Evolutionary conservation across 2,113 vertebrate genomes (phyloP), one percentile per base, ranked within the genome.

Genomic region (Gobiocypris rarus): DNA sequence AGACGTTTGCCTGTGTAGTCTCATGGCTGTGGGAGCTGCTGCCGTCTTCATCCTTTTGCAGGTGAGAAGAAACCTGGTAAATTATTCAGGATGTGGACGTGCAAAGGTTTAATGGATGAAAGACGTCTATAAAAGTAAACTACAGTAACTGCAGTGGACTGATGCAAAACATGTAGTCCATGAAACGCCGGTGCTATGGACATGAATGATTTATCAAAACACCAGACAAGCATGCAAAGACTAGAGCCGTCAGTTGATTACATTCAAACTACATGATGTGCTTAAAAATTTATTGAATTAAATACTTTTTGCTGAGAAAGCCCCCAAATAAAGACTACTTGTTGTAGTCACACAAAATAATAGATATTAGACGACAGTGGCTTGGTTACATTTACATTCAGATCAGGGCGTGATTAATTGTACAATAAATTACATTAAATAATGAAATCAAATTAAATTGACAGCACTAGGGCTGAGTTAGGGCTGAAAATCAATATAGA

Each of bases 21-120:
- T 26, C 48, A 19, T 3, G 43, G 80, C 78, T 67, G 26, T 15
- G 48, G 70, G 41, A n/a, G 19, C 28, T 1, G 73, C 52, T 59
- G 50, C 75, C 54, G 14, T 48, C 56, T 69, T 84, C 81, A 43
- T 70, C 63, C 70, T 74, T 54, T 43, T 54, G 38, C 50, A 22
- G 43, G 28, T 81, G 82, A 83, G 65, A 82, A 81, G 15, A 87
- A 54, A 54, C 4, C 26, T 81, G 71, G 56, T 85, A 41, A 89
- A 88, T 89, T 85, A 88, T 85, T 81, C 67, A 82, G 84, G 48
- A 26, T 14, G 48, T 70, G 79, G 58, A 84, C 58, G 75, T 48
- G 70, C 0, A 7, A 83, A 41, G 85, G 70, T 77, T 90, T 88
- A 85, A 84, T 56, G 75, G 85, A 82, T 9, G 7, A 70, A 85